Evolutionary conservation across 1,140 invertebrate genomes (phyloP), one percentile per base, ranked within the genome.

Genomic region (Caerostris extrusa): DNA sequence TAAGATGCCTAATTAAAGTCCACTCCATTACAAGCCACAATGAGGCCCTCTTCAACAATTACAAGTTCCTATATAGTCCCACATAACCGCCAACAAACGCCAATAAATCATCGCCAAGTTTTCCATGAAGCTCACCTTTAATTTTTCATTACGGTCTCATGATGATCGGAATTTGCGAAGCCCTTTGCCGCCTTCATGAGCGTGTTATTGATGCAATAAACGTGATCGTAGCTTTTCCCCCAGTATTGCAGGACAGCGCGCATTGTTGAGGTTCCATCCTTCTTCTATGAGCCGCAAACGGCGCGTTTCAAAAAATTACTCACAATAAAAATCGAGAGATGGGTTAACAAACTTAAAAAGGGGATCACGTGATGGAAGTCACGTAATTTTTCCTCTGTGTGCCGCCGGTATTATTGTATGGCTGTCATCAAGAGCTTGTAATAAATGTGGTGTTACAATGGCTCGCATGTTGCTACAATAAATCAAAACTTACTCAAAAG

Each of bases 131-230:
- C 55, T 56, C 64, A 50, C 67, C 56, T 87, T 93, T 93, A 86
- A 93, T 93, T 93, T 93, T 93, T 93, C 91, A 93, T 87, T 87
- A 93, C 71, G n/a, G 50, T 19, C 7, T 19, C 55, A 60, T 92
- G 91, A 93, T 93, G 91, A 87, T 71, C 55, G 56, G 61, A 93
- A 87, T 93, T 92, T 92, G 67, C 77, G 58, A 67, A 64, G 71
- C 10, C 6, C 12, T 67, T 53, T 53, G 60, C 82, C 91, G 91
- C 91, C 91, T 93, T 34, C 34, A 61, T 53, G 55, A 87, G 53
- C 83, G 60, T 93, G 91, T 93, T 93, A 87, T 93, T 93, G 91
- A 93, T 93, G 91, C 56, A 93, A 93, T 93, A 93, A 93, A 93
- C 91, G 91, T 93, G 91, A 93, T 93, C 61, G 4, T 6, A 19